Evolutionary conservation across 1,140 invertebrate species (phyloP).

Genomic region (Drosophila sp.): DNA sequence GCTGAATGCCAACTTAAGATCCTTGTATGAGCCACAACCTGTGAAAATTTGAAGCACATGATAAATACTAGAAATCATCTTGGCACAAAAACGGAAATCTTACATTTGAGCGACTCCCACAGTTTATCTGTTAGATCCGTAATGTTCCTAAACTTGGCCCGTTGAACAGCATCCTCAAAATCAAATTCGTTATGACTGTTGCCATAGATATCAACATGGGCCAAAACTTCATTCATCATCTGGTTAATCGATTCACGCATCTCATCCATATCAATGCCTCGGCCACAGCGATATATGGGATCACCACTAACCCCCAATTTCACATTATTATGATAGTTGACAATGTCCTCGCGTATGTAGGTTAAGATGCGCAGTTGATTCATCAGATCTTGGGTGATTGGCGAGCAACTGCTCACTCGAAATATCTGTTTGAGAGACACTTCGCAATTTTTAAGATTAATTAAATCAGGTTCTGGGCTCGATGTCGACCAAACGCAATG

Average conservation of each 20-base stretch:
- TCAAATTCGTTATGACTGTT: slow-evolving; percentile 48
- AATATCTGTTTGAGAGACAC: slow-evolving; percentile 67
- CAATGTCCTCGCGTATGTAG: slow-evolving; percentile 76
- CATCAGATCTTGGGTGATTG: slow-evolving; percentile 69
- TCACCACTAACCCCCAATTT: slow-evolving; percentile 38
- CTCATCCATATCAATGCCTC: slow-evolving; percentile 73
- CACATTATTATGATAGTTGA: slow-evolving; percentile 49
- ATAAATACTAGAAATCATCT: background rate
- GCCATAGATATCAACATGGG: slow-evolving; percentile 45
- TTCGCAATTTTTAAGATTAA: slow-evolving; percentile 62
- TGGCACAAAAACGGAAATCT: background rate
- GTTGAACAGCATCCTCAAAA: slow-evolving; percentile 70
- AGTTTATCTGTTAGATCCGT: slow-evolving; percentile 79
- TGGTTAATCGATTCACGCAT: slow-evolving; percentile 68
- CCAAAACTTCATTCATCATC: slow-evolving; percentile 69
- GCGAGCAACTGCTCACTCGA: slow-evolving; percentile 52
- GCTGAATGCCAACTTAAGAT: slow-evolving; percentile 71
- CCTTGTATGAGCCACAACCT: slow-evolving; percentile 73
- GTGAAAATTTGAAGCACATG: background rate
- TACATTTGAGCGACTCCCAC: slow-evolving; percentile 76
- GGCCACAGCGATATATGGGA: slow-evolving; percentile 66
- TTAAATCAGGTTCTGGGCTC: slow-evolving; percentile 44
- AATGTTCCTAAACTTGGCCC: slow-evolving; percentile 50
- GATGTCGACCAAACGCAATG: slow-evolving; percentile 56
- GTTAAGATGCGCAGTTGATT: slow-evolving; percentile 69